Percentiles rank a stretch among this genome's conserved stretches.
Evolutionary conservation across 2,888 invertebrate genomes (phyloP).

Genomic region (Choreutis nemorana): DNA sequence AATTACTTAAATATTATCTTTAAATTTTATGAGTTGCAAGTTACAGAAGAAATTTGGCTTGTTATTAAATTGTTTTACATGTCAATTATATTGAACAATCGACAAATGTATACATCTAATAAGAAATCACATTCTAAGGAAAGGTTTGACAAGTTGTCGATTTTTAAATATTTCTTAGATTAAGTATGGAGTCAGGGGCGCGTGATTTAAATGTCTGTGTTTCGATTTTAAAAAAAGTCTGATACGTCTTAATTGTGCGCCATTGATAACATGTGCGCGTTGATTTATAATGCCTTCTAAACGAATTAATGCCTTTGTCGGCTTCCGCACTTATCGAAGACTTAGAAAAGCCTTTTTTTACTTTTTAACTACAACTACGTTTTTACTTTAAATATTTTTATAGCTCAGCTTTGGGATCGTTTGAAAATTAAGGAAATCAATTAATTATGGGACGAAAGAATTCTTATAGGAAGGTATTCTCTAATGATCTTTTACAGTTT

Average conservation of each 20-base stretch:
- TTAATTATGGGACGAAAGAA: too few relatives aligned
- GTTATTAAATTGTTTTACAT: too few relatives aligned
- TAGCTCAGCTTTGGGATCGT: too few relatives aligned
- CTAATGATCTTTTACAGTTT: too few relatives aligned
- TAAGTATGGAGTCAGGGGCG: constrained; percentile 2
- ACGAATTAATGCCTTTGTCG: constrained; percentile 57
- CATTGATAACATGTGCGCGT: constrained; percentile 39
- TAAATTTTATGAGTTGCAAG: too few relatives aligned
- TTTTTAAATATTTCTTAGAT: constrained; percentile 1
- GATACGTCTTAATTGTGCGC: constrained; percentile 59
- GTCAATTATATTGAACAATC: too few relatives aligned
- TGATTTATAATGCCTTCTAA: constrained; percentile 56
- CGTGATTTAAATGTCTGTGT: constrained; percentile 14
- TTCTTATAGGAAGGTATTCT: too few relatives aligned
- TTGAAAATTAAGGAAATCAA: too few relatives aligned
- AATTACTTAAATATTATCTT: neutral
- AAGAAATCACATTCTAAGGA: too few relatives aligned
- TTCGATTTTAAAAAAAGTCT: too few relatives aligned
- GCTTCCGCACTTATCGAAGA: constrained; percentile 40
- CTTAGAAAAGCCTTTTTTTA: constrained; percentile 41
- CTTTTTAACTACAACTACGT: constrained; percentile 21
- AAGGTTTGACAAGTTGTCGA: neutral
- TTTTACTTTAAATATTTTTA: too few relatives aligned
- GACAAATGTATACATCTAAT: constrained; percentile 10
- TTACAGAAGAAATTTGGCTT: too few relatives aligned